These are phyloP conservation scores for Acrocera orbiculus DNA, from an alignment of 2,888 invertebrate genomes.

Conservation along the genomic window DNA sequence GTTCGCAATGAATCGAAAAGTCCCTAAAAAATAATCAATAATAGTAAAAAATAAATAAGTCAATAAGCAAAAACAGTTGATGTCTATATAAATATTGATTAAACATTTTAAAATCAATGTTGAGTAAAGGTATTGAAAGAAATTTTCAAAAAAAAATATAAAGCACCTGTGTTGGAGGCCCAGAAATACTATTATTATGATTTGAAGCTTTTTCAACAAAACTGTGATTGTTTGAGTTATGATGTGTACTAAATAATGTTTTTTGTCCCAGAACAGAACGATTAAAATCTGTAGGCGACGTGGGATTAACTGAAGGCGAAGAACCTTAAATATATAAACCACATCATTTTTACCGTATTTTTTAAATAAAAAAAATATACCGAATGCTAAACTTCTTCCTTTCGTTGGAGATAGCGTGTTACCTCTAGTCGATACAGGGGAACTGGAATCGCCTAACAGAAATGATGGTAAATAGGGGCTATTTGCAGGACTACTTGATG, in stretches of 20 bases:
- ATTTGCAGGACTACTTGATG: constrained; percentile 49
- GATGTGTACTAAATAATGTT: constrained; percentile 27
- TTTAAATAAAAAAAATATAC: constrained; percentile 26
- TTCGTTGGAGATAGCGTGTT: constrained; percentile 44
- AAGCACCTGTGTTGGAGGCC: constrained; percentile 21
- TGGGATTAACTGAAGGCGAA: constrained; percentile 32
- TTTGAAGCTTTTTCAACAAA: constrained; percentile 17
- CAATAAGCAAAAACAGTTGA: neutral
- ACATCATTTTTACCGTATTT: neutral
- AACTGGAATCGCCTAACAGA: constrained; percentile 53
- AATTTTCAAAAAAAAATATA: neutral
- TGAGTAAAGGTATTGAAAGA: too few relatives aligned
- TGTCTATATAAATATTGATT: too few relatives aligned
- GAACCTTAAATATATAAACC: constrained; percentile 21
- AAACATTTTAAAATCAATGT: too few relatives aligned
- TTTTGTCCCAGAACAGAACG: constrained; percentile 35
- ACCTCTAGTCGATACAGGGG: constrained; percentile 36
- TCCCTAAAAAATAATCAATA: constrained; percentile 14
- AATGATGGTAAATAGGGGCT: constrained; percentile 61
- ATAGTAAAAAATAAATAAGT: neutral
- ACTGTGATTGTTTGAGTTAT: constrained; percentile 10
- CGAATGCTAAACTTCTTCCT: constrained; percentile 35
- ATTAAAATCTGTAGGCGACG: constrained; percentile 34
- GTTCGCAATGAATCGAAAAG: constrained; percentile 25
- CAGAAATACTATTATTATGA: constrained; percentile 19